Evolutionary conservation across 2,113 vertebrate species (phyloP), one percentile per base, ranked within the genome.

Genomic region (Forbesichthys papilliferus): DNA sequence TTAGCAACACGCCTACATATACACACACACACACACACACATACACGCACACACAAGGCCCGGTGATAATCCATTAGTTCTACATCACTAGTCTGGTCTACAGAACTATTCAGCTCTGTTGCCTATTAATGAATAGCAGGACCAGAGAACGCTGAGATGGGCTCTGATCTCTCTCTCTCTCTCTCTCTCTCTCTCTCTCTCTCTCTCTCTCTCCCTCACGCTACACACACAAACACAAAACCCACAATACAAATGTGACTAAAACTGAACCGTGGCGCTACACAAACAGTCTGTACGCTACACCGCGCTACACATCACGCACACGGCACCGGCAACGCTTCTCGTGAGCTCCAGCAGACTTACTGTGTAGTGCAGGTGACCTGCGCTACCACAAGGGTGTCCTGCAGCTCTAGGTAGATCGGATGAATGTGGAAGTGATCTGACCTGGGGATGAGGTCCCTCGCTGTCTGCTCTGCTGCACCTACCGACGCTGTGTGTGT

Each of bases 181-280:
- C 61, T 95, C 95, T 94, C 95, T 0, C 94, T 36, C 27, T 34
- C 61, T 74, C 95, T 91, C 61, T 95, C 95, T 94, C 95, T 0
- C 94, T 48, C 27, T 34, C 61, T 76, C 95, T 91, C 61, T 95
- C 95, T 94, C 95, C 0, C 94, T 48, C 27, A 33, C 61, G 73
- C 95, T 91, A 20, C 59, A 95, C 95, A 52, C n/a, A 48, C 53
- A 80, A 94, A 91, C 61, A 95, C 95, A 59, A 3, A 59, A 5
- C 11, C 2, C 57, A 27, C 8, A 8, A 13, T 13, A 59, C 10
- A 33, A 27, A 33, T 10, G 9, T 8, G 9, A 10, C 57, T 59
- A 20, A n/a, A n/a, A 55, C 16, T 16, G 16, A 16, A 16, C 16
- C 16, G 16, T 16, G 7, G 36, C 36, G 36, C 4, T 42, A 42